phyloP scores from a whole-genome alignment of 2,113 vertebrate genomes.

The Dipodomys merriami region DNA sequence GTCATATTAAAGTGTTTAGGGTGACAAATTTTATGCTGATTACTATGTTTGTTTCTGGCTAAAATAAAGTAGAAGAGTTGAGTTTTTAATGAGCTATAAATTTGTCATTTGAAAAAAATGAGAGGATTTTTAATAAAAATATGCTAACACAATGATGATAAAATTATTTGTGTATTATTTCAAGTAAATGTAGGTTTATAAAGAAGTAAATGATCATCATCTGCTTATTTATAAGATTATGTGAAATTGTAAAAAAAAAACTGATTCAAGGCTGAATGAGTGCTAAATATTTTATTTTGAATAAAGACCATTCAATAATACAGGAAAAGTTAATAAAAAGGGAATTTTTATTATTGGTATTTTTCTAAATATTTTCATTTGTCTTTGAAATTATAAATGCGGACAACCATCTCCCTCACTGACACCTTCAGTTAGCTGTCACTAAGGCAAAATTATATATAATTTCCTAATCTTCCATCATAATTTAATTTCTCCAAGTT shows the following conservation, averaged over 20 bases:
- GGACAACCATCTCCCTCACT: neutral
- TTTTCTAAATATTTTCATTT: neutral
- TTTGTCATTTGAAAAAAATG: neutral
- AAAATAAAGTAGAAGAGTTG: neutral
- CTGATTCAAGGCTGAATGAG: neutral
- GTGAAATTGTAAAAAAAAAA: constrained; percentile 2
- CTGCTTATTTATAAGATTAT: neutral
- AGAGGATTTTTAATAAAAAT: neutral
- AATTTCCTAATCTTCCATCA: constrained; percentile 24
- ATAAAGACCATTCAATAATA: neutral
- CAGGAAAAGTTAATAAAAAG: neutral
- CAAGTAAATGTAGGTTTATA: neutral
- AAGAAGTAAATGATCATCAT: neutral
- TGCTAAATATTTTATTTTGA: neutral
- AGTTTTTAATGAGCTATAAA: neutral
- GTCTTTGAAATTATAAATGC: constrained; percentile 1
- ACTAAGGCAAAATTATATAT: constrained; percentile 12
- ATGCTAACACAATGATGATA: neutral
- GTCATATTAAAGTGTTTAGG: neutral
- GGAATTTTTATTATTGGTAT: neutral
- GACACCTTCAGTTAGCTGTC: neutral
- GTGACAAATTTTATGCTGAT: constrained; percentile 15
- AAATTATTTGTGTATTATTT: neutral
- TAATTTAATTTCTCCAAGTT: constrained; percentile 50
- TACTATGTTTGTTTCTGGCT: neutral